Evolutionary conservation across 1,140 invertebrate genomes (phyloP).

Genomic region (Papilio glaucus): DNA sequence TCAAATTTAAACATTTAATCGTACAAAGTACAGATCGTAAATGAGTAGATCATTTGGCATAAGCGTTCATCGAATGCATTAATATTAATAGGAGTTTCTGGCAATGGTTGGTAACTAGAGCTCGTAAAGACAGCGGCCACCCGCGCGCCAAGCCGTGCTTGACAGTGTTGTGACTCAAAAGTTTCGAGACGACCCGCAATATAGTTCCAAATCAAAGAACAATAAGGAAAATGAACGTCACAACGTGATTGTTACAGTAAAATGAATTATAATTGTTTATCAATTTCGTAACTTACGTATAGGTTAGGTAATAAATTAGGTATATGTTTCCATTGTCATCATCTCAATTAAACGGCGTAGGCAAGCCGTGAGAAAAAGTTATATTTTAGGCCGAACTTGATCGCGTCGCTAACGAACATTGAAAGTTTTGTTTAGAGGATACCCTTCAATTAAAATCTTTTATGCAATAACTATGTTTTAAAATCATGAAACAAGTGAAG

Average conservation of each 20-base stretch:
- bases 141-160: not conserved
- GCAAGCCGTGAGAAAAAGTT: no score
- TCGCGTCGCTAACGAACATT: no score
- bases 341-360: no score
- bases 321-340: no score
- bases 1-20: not conserved
- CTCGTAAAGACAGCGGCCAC: constrained; percentile 33
- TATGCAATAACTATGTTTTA: no score
- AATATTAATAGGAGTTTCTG: constrained; percentile 14
- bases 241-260: not conserved
- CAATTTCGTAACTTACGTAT: no score
- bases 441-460: no score
- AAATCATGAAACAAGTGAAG: no score
- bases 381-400: no score
- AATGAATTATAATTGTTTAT: no score
- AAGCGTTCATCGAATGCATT: constrained; percentile 30
- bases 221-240: constrained; percentile 12
- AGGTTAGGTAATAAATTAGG: no score
- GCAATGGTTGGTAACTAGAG: constrained; percentile 18
- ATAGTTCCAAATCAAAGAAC: constrained; percentile 6
- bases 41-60: constrained; percentile 20
- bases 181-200: constrained; percentile 2
- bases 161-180: constrained; percentile 33
- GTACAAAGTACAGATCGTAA: constrained; percentile 3
- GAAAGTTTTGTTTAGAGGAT: no score